These are phyloP conservation scores for Lerema accius DNA, from an alignment of 1,140 invertebrate genomes.

Conservation along the genomic window DNA sequence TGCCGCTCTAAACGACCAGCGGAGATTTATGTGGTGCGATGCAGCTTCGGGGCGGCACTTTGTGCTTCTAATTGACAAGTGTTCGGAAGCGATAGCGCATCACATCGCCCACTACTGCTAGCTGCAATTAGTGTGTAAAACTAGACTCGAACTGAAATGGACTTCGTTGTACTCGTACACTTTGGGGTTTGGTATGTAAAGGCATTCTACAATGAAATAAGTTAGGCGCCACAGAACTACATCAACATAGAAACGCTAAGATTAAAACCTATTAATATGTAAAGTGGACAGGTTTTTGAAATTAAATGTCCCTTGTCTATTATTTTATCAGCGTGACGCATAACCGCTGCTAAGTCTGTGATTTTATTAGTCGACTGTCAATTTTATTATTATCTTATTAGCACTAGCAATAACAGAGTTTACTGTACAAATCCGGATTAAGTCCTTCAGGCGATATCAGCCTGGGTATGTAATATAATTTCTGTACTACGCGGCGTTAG, in stretches of 20 bases:
- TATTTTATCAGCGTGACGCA: constrained; percentile 10
- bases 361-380: constrained; percentile 19
- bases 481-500: constrained; percentile 50
- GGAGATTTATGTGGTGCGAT: constrained; percentile 65
- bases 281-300: background rate
- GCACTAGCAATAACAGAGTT: constrained; percentile 23
- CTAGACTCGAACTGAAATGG: background rate
- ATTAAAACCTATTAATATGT: constrained; percentile 12
- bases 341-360: constrained; percentile 6
- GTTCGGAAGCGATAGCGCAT: constrained; percentile 46
- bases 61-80: constrained; percentile 70
- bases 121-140: constrained; percentile 18
- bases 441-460: constrained; percentile 39
- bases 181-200: background rate
- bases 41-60: constrained; percentile 50
- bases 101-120: constrained; percentile 35
- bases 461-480: constrained; percentile 51
- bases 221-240: too few relatives aligned
- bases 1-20: constrained; percentile 39
- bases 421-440: constrained; percentile 29
- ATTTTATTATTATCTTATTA: constrained; percentile 29
- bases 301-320: background rate
- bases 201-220: background rate
- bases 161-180: background rate
- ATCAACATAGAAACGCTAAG: background rate